Base-by-base conservation (phyloP, 2,797 vertebrate genomes). In the Microctenopoma lineatum region DNA sequence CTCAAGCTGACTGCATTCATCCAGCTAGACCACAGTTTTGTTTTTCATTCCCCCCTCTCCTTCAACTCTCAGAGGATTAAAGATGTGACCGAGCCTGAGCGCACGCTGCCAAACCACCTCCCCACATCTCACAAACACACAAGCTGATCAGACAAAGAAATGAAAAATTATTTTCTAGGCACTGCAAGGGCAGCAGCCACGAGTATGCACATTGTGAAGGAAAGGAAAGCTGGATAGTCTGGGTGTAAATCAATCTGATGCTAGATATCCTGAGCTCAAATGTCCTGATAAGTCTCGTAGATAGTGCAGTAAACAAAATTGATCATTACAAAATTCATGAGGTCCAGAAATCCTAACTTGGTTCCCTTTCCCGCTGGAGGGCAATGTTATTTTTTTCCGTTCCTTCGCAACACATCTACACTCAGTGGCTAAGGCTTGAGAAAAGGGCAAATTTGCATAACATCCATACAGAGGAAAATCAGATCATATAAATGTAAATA, bases 401-500 rank as follows among this genome's bases (percentile, higher is more conserved):
- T 79, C 48, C 50, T 53, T 78, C 0, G 59, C 76, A 88, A 90
- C 88, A 90, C 79, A 91, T 89, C 85, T 84, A 79, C 79, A 72
- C 85, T 78, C 69, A 56, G 66, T 80, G 86, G 84, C 87, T 78
- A 81, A 83, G 84, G 67, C 83, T 70, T 3, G 25, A 69, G 90
- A 85, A 94, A 93, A 94, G 92, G 93, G 90, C 89, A 93, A 74
- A 94, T 94, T 93, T 93, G 84, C 93, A 94, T 94, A 93, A 66
- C 54, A 70, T 90, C 89, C 89, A 93, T 89, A 88, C 77, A 86
- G 80, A 85, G 81, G 83, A 86, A 91, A 93, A 92, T 93, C 91
- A 90, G 91, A 93, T 93, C 87, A 93, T 94, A 93, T 94, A 94
- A 93, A 94, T 94, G 93, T 94, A 94, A 94, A 94, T 94, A 94